Evolutionary conservation across 2,888 invertebrate genomes (phyloP), one percentile per base, ranked within the genome.

Genomic region (Opisthograptis luteolata): DNA sequence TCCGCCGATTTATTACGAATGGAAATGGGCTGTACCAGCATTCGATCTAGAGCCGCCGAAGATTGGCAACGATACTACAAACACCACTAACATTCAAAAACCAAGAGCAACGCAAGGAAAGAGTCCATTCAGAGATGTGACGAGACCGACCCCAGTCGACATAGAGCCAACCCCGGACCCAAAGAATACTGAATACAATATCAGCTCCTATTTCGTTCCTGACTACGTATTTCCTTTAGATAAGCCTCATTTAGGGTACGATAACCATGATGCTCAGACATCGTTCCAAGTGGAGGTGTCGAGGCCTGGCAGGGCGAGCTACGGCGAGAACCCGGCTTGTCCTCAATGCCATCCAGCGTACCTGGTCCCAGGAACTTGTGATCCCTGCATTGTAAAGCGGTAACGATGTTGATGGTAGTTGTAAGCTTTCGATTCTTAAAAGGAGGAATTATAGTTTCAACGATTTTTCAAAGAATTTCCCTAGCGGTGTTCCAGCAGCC

Each of bases 281-380:
- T 93, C 93, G 0, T 93, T 93, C 70, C 92, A 92, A 61, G 88
- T 93, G 5, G 88, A 88, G 54, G 89, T 93, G 20, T 86, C 92
- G 0, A 79, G 73, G 37, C 79, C 82, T 2, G 87, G 85, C 0
- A 68, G 81, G 63, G 85, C 73, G 42, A 90, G 77, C 64, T 93
- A 87, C 59, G 93, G 93, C 5, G 93, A 93, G 69, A 93, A 93
- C 68, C 91, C 92, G 0, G 81, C 87, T 32, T 94, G 93, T 48
- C 93, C 93, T 0, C 92, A 93, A 58, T 94, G 94, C 66, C 93
- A 93, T 71, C 93, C 94, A 0, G 92, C 92, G 0, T 93, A 93
- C 67, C 74, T 93, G 9, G 80, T 81, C 36, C 93, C 93, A 0
- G 93, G 93, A n/a, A 91, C 92, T 8, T 94, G 94, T 64, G 92